Evolutionary conservation across 2,797 vertebrate genomes (phyloP).

Genomic region (Graptemys geographica): DNA sequence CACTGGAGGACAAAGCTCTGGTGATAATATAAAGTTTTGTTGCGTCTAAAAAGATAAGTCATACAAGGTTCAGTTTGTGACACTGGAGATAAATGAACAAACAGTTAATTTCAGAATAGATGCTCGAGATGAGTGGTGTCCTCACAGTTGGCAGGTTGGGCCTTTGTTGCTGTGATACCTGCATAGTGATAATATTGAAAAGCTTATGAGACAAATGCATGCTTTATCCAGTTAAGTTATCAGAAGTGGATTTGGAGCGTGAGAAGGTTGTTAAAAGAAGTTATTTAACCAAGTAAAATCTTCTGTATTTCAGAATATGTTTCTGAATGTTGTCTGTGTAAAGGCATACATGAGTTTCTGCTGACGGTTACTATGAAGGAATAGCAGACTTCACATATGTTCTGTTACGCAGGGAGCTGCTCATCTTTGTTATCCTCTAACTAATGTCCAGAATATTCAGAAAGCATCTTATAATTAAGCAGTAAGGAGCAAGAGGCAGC

Average conservation of each 20-base stretch:
- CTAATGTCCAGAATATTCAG: conserved; percentile 38
- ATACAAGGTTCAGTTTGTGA: not conserved
- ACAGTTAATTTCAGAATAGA: not conserved
- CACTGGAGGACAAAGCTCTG: not conserved
- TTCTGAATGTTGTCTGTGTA: not conserved
- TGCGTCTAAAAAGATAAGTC: not conserved
- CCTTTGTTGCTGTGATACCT: not conserved
- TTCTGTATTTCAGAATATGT: not conserved
- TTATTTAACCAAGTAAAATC: not conserved
- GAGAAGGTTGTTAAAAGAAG: not conserved
- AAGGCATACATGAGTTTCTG: not conserved
- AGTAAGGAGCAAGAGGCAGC: not conserved
- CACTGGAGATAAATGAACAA: not conserved
- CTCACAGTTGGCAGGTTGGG: not conserved
- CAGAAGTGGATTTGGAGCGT: not conserved
- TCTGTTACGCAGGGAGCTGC: not conserved
- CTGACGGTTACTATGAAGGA: not conserved
- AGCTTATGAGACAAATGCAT: not conserved
- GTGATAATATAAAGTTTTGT: not conserved
- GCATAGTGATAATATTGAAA: not conserved
- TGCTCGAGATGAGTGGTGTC: not conserved
- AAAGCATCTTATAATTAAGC: conserved; percentile 40
- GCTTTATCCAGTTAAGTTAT: not conserved
- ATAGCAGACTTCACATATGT: conserved; percentile 10
- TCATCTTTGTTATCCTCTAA: conserved; percentile 17